Evolutionary conservation across 2,113 vertebrate genomes (phyloP).

Genomic region (Sorex fumeus): DNA sequence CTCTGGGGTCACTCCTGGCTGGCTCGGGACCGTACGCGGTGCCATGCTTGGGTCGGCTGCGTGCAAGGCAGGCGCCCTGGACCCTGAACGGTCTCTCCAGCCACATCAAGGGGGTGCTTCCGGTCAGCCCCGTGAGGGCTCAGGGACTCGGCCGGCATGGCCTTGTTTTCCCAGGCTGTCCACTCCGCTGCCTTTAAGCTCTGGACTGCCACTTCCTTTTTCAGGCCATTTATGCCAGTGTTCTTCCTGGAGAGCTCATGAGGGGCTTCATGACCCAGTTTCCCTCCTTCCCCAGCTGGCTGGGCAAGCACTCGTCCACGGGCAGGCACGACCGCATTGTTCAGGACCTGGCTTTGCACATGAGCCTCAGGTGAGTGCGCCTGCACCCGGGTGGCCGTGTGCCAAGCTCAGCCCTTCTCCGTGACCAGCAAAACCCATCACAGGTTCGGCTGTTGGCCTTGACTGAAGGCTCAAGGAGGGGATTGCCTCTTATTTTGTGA

Average conservation of each 20-base stretch:
- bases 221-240: constrained; percentile 97
- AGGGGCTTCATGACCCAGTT: constrained; percentile 96
- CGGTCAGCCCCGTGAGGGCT: background rate
- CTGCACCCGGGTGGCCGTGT: background rate
- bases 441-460: constrained; percentile 35
- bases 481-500: background rate
- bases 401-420: background rate
- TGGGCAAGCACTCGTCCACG: constrained; percentile 95
- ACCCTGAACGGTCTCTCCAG: no score
- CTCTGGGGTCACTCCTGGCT: no score
- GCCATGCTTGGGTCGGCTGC: no score
- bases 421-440: background rate
- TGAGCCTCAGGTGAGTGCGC: constrained; percentile 93
- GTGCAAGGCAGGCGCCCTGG: no score
- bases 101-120: no score
- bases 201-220: background rate
- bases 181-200: background rate
- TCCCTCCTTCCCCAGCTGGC: constrained; percentile 96
- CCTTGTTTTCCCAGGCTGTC: background rate
- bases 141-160: background rate
- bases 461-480: background rate
- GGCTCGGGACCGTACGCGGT: no score
- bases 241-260: constrained; percentile 98
- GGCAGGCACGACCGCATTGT: constrained; percentile 94
- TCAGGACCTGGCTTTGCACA: constrained; percentile 96